Percentiles rank a stretch among this genome's conserved stretches.
Evolutionary conservation across 1,140 invertebrate genomes (phyloP).

Genomic region (Hyles vespertilio): DNA sequence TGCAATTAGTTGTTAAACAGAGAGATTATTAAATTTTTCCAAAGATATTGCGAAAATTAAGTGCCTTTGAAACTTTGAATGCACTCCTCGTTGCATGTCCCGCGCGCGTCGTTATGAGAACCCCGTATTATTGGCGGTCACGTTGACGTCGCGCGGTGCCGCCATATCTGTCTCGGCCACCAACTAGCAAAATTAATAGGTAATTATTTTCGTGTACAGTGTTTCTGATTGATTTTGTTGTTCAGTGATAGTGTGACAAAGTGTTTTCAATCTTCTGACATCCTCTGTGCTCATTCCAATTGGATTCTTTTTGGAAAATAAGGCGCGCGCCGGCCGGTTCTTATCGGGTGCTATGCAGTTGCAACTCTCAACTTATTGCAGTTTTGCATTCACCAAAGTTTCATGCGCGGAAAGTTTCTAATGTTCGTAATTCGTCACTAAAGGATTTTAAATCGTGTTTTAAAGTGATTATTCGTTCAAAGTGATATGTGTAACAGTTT

Average conservation of each 20-base stretch:
- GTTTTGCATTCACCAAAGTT: conserved; percentile 72
- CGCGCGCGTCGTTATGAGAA: conserved; percentile 86
- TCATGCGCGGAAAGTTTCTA: conserved; percentile 72
- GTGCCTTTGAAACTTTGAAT: conserved; percentile 73
- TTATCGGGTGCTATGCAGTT: conserved; percentile 75
- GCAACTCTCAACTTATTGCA: conserved; percentile 75
- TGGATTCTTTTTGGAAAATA: conserved; percentile 69
- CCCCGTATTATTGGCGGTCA: conserved; percentile 84
- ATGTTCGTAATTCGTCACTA: conserved; percentile 54
- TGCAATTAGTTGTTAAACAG: conserved; percentile 59
- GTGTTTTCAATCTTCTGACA: conserved; percentile 51
- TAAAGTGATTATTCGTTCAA: conserved; percentile 63
- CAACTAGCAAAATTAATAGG: conserved; percentile 80
- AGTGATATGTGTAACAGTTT: conserved; percentile 64
- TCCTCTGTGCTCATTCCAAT: conserved; percentile 57
- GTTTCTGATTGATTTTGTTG: conserved; percentile 49
- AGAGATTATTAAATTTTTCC: conserved; percentile 59
- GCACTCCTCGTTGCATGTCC: conserved; percentile 78
- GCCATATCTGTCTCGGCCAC: conserved; percentile 80
- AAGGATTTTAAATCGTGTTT: conserved; percentile 60
- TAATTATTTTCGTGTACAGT: conserved; percentile 74
- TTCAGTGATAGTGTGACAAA: conserved; percentile 61
- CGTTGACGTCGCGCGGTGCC: conserved; percentile 83
- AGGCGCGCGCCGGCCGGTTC: conserved; percentile 75
- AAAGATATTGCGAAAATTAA: conserved; percentile 39